A percentile compares a stretch with the other conserved stretches of the same genome.
phyloP scores from a whole-genome alignment of 2,888 invertebrate genomes.

The Philereme vetulata region DNA sequence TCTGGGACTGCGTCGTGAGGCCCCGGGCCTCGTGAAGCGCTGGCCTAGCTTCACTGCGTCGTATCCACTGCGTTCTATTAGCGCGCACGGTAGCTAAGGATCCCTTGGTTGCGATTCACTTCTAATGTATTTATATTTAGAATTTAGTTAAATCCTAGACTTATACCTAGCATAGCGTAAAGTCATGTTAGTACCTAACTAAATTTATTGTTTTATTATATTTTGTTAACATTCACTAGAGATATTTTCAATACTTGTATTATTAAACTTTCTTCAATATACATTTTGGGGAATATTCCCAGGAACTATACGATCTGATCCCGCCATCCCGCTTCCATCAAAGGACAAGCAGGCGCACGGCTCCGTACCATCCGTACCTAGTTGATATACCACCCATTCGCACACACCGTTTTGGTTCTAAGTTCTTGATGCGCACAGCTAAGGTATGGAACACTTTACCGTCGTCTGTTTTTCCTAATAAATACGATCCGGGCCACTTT shows the following conservation, averaged over 20 bases:
- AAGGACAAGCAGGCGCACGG: no score
- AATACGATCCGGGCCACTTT: no score
- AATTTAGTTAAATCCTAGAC: slow-evolving; percentile 82
- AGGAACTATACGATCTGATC: no score
- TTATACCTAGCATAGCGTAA: slow-evolving; percentile 80
- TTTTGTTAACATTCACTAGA: slow-evolving; percentile 81
- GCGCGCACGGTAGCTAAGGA: slow-evolving; percentile 28
- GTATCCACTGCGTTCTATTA: slow-evolving; percentile 18
- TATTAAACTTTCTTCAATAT: slow-evolving; percentile 84
- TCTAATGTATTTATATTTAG: slow-evolving; percentile 82
- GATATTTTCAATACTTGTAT: slow-evolving; percentile 83
- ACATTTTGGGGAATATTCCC: no score
- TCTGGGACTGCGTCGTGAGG: slow-evolving; percentile 28
- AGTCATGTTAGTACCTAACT: slow-evolving; percentile 81
- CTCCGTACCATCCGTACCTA: no score
- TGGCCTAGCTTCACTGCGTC: slow-evolving; percentile 15
- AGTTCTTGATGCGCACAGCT: no score
- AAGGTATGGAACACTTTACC: no score
- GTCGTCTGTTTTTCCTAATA: no score
- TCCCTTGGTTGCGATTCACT: slow-evolving; percentile 53
- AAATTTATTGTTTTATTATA: slow-evolving; percentile 75
- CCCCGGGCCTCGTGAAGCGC: slow-evolving; percentile 19
- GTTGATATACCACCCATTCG: no score
- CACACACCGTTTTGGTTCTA: no score
- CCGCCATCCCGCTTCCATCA: no score